Base-by-base conservation (phyloP, 2,888 invertebrate species). In the Drosophila tanythrix region DNA sequence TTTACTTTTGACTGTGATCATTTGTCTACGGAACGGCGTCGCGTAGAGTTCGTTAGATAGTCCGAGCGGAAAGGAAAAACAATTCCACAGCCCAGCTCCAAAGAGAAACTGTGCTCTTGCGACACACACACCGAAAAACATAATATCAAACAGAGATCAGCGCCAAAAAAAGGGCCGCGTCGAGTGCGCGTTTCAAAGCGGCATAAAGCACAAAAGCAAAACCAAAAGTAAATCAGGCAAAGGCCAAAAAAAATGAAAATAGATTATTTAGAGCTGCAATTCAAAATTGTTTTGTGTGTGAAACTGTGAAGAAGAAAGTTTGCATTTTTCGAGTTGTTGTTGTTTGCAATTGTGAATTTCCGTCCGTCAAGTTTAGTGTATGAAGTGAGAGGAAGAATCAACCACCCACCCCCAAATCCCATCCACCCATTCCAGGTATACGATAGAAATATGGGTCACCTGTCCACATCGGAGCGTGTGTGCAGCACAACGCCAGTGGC, bases 381-480 rank as follows among this genome's bases (percentile, higher is more conserved):
- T 74, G 61, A 60, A 73, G 69, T 70, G 70, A 70, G 67, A 65
- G 70, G 67, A 53, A 15, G 43, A 50, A 13, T 31, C 18, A 46
- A 35, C n/a, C 29, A 33, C 21, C 38, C 52, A 46, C 50, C 33
- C 10, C 33, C 27, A 21, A 29, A 29, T 6, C 18, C 7, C 46
- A 21, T n/a, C n/a, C 48, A 63, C 36, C 31, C 38, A 33, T 53
- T 29, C 33, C 62, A 57, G 43, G 51, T n/a, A 43, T 10, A 27
- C 51, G 15, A 46, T 25, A 4, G 15, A 46, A 81, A 83, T 81
- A 93, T 93, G 93, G 93, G 93, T 83, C 93, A 93, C 60, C 76
- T 92, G 70, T 89, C 92, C 58, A 91, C 90, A 51, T 86, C 91
- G 71, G 92, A 92, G 78, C 91, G 91, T 51, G 90, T 92, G 72